Percentiles rank a stretch among this genome's conserved stretches.
Conservation (phyloP, 2,797 vertebrate species). For the Artibeus jamaicensis region DNA sequence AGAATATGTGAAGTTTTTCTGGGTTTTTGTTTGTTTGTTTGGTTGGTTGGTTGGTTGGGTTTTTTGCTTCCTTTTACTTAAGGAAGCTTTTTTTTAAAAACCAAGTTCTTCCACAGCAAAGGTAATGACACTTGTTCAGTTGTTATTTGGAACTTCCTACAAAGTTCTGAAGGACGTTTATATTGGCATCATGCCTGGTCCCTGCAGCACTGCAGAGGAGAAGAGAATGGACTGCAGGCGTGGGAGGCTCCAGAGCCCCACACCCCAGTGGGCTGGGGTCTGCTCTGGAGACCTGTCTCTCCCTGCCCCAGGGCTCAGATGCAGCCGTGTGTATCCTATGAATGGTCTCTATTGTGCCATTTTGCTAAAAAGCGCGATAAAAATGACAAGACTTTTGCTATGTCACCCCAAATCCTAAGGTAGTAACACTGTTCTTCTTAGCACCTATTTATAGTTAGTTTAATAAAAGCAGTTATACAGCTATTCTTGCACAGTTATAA, state of each 20-base stretch:
- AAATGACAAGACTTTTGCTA: not conserved
- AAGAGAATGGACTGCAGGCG: not conserved
- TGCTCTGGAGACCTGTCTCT: fast-evolving
- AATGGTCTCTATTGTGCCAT: not conserved
- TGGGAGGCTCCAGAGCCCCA: fast-evolving
- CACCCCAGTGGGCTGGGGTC: fast-evolving
- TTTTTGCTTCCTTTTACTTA: too few species aligned
- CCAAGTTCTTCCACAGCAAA: not conserved
- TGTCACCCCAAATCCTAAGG: not conserved
- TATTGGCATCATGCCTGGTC: not conserved
- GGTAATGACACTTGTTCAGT: not conserved
- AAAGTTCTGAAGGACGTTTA: not conserved
- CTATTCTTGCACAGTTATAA: not conserved
- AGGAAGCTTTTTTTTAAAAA: too few species aligned
- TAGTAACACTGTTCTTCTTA: not conserved
- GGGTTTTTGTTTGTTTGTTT: too few species aligned
- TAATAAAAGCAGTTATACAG: constrained; percentile 2
- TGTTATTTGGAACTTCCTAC: not conserved
- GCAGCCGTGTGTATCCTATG: fast-evolving
- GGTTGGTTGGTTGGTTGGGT: too few species aligned
- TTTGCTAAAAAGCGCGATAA: not conserved
- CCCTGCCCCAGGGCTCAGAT: not conserved
- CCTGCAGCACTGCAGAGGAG: not conserved
- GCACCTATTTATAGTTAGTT: not conserved
- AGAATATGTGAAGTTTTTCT: not conserved